A percentile compares a stretch with the other conserved stretches of the same genome.
These are phyloP conservation scores for Cathartes aura DNA, from an alignment of 2,113 vertebrate species.

Conservation along the genomic window DNA sequence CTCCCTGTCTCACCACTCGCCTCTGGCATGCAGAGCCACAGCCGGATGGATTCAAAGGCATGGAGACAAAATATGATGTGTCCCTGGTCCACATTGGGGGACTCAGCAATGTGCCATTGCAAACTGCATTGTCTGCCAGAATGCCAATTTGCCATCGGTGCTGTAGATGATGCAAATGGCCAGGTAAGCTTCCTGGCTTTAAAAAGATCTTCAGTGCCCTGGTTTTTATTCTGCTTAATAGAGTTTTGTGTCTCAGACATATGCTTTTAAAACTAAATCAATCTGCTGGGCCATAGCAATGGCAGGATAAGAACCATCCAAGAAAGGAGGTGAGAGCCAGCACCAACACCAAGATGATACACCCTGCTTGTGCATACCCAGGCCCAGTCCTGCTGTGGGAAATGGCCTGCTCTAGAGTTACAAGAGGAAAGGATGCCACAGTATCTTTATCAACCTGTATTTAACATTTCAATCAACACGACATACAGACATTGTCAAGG, in stretches of 20 bases:
- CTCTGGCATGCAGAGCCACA: not conserved
- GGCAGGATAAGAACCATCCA: not conserved
- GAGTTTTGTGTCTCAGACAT: not conserved
- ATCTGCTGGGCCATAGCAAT: not conserved
- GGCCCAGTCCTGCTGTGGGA: not conserved
- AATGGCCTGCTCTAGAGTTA: not conserved
- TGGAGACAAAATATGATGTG: not conserved
- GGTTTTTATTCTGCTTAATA: not conserved
- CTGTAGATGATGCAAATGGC: not conserved
- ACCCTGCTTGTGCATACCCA: fast-evolving
- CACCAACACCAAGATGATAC: not conserved
- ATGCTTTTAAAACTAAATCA: not conserved
- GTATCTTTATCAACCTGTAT: not conserved
- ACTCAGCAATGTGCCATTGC: not conserved
- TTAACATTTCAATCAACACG: not conserved
- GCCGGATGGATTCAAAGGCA: not conserved
- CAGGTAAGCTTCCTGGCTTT: not conserved
- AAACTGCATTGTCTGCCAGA: not conserved
- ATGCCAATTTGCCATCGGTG: not conserved
- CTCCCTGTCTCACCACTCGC: not conserved
- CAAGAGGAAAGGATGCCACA: not conserved
- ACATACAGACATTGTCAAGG: not conserved
- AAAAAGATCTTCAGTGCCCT: not conserved
- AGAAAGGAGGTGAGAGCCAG: not conserved
- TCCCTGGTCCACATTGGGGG: not conserved